A percentile compares a stretch with the other conserved stretches of the same genome.
phyloP scores from a whole-genome alignment of 2,113 vertebrate species.

The Penelope pileata region DNA sequence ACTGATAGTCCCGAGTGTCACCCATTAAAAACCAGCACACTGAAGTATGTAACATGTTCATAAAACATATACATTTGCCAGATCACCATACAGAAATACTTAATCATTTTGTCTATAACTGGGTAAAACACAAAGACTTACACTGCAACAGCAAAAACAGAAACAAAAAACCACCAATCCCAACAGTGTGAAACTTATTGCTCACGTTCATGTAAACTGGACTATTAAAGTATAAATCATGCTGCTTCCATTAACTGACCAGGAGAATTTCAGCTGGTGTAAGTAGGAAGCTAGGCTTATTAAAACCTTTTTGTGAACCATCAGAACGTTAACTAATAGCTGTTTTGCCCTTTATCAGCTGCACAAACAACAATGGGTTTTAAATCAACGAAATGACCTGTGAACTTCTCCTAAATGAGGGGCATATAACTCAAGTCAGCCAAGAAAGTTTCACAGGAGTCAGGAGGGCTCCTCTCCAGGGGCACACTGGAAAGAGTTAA shows the following conservation, averaged over 20 bases:
- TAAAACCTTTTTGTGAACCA: neutral
- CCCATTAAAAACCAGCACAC: neutral
- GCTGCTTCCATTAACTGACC: constrained; percentile 16
- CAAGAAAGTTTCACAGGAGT: neutral
- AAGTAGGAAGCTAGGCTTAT: constrained; percentile 38
- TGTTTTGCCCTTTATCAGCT: constrained; percentile 61
- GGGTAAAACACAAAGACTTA: neutral
- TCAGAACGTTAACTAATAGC: neutral
- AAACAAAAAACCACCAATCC: neutral
- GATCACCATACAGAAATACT: neutral
- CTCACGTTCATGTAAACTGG: constrained; percentile 4
- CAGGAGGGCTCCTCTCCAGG: neutral
- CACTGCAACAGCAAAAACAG: neutral
- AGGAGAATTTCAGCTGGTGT: neutral
- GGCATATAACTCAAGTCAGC: constrained; percentile 11
- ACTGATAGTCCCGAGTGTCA: neutral
- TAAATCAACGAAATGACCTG: constrained; percentile 51
- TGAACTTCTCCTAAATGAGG: neutral
- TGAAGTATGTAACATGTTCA: neutral
- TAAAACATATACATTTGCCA: constrained; percentile 14
- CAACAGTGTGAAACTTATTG: constrained; percentile 10
- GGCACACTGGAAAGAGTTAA: constrained; percentile 65
- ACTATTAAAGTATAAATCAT: constrained; percentile 25
- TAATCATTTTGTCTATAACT: neutral
- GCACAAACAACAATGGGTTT: constrained; percentile 64